Evolutionary conservation across 2,888 invertebrate species (phyloP).

Genomic region (Drosophila kambysellisi): DNA sequence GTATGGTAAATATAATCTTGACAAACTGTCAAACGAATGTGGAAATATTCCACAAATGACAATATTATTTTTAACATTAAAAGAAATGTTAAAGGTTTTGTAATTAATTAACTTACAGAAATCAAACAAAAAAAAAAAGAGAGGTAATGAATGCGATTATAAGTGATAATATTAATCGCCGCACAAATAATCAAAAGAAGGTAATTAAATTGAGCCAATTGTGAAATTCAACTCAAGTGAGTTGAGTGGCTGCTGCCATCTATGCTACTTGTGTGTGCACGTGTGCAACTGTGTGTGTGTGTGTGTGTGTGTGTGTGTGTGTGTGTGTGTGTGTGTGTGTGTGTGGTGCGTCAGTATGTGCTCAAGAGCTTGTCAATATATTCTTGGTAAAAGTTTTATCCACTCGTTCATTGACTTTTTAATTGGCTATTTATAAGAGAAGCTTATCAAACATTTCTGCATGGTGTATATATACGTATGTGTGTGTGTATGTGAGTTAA

Average conservation of each 20-base stretch:
- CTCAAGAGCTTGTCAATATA: conserved; percentile 38
- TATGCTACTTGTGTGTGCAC: neutral
- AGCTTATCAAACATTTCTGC: neutral
- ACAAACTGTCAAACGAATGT: neutral
- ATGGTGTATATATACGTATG: neutral
- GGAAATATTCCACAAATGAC: neutral
- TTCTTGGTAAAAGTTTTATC: conserved; percentile 14
- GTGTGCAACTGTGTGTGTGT: no score
- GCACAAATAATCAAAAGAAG: conserved; percentile 40
- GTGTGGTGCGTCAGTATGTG: neutral
- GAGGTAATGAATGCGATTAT: conserved; percentile 23
- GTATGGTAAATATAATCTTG: neutral
- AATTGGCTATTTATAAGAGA: conserved; percentile 41
- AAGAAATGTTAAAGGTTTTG: neutral
- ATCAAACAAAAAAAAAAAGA: conserved; percentile 5
- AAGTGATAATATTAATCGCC: conserved; percentile 33
- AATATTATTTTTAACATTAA: neutral
- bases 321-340: no score
- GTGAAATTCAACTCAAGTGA: conserved; percentile 29
- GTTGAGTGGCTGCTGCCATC: conserved; percentile 23
- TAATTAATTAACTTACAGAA: neutral
- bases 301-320: neutral
- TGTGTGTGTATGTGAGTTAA: neutral
- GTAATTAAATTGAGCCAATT: conserved; percentile 47
- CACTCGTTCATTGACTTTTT: conserved; percentile 59